A percentile compares a stretch with the other conserved stretches of the same genome.
Conservation (phyloP, 2,888 invertebrate genomes). For the Acrobasis repandana region DNA sequence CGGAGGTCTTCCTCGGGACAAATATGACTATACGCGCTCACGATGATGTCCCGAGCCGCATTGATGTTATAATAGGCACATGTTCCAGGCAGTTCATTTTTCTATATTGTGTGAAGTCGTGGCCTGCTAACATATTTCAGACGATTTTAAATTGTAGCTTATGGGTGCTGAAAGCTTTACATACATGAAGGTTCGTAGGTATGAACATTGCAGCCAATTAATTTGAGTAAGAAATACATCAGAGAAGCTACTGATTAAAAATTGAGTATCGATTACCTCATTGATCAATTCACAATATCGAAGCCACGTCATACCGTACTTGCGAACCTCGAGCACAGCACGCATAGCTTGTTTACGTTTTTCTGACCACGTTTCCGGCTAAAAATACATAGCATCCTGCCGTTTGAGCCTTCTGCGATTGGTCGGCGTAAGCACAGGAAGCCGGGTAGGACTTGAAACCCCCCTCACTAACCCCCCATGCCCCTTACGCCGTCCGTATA, state of each 20-base stretch:
- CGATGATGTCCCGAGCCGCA: too few relatives aligned
- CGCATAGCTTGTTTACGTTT: conserved; percentile 78
- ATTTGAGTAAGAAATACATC: too few relatives aligned
- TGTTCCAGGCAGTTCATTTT: too few relatives aligned
- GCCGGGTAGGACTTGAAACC: conserved; percentile 61
- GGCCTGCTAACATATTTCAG: too few relatives aligned
- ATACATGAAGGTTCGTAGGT: too few relatives aligned
- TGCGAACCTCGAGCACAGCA: conserved; percentile 48
- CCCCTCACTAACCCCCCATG: conserved; percentile 45
- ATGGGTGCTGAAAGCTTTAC: too few relatives aligned
- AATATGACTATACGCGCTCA: too few relatives aligned
- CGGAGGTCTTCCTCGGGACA: too few relatives aligned
- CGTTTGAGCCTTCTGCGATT: conserved; percentile 78
- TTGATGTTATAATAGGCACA: too few relatives aligned
- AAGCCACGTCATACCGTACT: conserved; percentile 15
- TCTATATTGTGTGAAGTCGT: too few relatives aligned
- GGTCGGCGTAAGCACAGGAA: conserved; percentile 71
- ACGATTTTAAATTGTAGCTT: too few relatives aligned
- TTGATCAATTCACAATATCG: conserved; percentile 4
- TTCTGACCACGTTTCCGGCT: conserved; percentile 77
- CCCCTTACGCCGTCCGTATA: conserved; percentile 54
- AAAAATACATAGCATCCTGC: conserved; percentile 81
- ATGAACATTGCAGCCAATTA: too few relatives aligned
- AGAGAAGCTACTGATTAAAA: background rate
- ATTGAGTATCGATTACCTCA: background rate